Conservation (phyloP, 2,113 vertebrate species). For the Sprattus sprattus region DNA sequence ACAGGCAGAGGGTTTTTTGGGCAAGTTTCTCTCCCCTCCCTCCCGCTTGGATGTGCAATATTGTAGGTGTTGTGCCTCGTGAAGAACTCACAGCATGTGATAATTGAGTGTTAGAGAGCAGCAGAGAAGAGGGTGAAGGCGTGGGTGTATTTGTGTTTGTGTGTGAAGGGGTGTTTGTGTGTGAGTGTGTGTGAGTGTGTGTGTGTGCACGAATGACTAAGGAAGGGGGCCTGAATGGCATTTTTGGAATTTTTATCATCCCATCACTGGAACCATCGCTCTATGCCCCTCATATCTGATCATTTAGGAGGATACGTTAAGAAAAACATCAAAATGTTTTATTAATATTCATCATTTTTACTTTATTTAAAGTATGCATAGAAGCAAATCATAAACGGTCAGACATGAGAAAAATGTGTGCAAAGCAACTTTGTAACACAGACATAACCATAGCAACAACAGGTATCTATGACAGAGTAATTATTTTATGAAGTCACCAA, state of each 20-base stretch:
- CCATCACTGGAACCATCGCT: background rate
- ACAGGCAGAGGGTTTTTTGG: background rate
- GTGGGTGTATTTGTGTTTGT: slow-evolving; percentile 10
- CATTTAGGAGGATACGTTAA: background rate
- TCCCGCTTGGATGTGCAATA: background rate
- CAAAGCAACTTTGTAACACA: background rate
- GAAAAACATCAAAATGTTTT: background rate
- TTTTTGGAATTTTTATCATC: background rate
- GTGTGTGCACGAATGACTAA: background rate
- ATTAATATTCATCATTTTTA: background rate
- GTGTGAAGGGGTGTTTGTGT: background rate
- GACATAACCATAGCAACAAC: background rate
- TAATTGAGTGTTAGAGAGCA: slow-evolving; percentile 11
- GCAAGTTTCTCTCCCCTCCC: background rate
- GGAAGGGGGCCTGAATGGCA: background rate
- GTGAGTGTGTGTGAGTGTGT: background rate
- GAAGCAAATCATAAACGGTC: background rate
- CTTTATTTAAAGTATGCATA: background rate
- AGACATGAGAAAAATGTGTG: background rate
- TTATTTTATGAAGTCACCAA: background rate
- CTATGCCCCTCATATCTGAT: background rate
- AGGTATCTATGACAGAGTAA: background rate
- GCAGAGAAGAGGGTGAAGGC: background rate
- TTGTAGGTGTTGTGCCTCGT: slow-evolving; percentile 8
- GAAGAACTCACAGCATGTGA: slow-evolving; percentile 13